Base-by-base conservation (phyloP, 2,113 vertebrate species). In the Centropus unirufus region DNA sequence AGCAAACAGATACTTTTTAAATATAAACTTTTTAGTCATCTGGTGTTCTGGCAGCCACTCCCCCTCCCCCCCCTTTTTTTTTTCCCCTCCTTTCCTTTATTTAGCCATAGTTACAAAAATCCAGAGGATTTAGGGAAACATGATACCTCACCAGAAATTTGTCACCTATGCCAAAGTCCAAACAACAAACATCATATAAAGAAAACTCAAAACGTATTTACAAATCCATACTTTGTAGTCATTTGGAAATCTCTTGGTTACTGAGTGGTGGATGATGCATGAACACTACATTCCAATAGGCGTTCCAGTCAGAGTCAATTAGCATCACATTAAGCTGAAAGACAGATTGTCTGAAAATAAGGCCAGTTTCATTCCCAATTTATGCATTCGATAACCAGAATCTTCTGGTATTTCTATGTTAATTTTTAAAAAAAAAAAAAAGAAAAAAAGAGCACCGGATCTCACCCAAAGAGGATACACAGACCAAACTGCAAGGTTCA, bases 271-370 rank as follows among this genome's bases (percentile, higher is more conserved):
- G 80, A 57, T 75, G 76, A 93, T 55, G 90, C 88, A 89, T 11
- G 75, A 92, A 89, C 79, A 76, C 83, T 42, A 92, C 96, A 94
- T 96, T 97, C 96, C 80, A 87, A 93, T 97, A 97, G 75, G 93
- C 88, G 94, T 86, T 87, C 94, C 92, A 87, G 54, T 87, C 87
- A 95, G 72, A 89, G 77, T 89, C 84, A 92, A 61, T 91, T 66
- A 47, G 80, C 82, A 87, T 62, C 93, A 96, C 95, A 97, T 80
- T 85, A 76, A 96, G 83, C 83, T 83, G 44, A 95, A 93, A 95
- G 89, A 94, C 23, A 95, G 96, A 97, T 95, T 97, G 97, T 97
- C 96, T 89, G 73, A 93, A 96, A 93, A 94, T 95, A 95, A 97
- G 96, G 95, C 90, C 92, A 97, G 82, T 92, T 95, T 92, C 69